Percentiles rank a stretch among this genome's conserved stretches.
These are phyloP conservation scores for Ptilodon capucinus DNA, from an alignment of 2,888 invertebrate species.

Conservation along the genomic window DNA sequence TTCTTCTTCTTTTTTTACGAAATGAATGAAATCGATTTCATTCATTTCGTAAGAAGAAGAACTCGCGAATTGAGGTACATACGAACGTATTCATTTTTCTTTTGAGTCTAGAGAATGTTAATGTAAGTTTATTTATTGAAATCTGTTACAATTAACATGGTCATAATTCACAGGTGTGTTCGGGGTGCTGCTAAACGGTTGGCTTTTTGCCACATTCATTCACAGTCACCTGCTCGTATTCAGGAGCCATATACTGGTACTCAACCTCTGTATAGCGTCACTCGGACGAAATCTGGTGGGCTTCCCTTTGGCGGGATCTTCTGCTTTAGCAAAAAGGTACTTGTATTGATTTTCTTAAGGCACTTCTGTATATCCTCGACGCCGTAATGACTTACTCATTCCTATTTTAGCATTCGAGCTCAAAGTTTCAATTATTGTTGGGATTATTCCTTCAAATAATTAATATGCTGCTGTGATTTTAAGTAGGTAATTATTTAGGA, in stretches of 20 bases:
- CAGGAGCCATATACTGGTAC: conserved; percentile 78
- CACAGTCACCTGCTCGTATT: conserved; percentile 79
- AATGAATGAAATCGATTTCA: no score
- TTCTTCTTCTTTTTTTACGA: no score
- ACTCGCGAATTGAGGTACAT: no score
- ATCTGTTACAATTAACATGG: conserved; percentile 11
- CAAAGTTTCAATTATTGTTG: not conserved
- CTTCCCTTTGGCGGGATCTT: conserved; percentile 79
- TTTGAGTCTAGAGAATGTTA: not conserved
- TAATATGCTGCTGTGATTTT: no score
- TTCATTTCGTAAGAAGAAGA: no score
- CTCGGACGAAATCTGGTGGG: conserved; percentile 78
- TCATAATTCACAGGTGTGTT: conserved; percentile 67
- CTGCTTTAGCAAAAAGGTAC: conserved; percentile 78
- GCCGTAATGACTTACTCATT: no score
- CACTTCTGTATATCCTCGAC: no score
- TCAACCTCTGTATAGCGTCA: conserved; percentile 79
- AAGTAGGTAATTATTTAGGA: no score
- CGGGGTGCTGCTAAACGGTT: conserved; percentile 80
- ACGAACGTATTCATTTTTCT: not conserved
- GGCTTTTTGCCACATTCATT: conserved; percentile 81
- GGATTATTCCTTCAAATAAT: not conserved
- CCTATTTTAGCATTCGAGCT: no score
- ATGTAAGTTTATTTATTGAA: not conserved
- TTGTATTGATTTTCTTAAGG: no score